Evolutionary conservation across 2,797 vertebrate genomes (phyloP), one percentile per base, ranked within the genome.

Genomic region (Protonibea diacanthus): DNA sequence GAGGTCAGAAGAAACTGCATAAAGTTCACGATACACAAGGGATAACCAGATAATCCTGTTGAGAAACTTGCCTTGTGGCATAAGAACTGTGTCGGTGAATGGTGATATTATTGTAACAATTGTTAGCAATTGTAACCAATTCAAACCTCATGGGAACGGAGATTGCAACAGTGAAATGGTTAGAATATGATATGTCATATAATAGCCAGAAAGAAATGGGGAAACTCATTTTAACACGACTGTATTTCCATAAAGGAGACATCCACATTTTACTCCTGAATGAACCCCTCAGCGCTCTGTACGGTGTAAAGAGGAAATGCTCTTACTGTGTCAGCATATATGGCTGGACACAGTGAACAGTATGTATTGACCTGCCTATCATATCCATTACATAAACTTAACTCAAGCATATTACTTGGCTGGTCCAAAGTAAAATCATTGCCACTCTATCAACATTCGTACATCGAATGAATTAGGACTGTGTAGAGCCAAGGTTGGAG

Each of bases 41-140:
- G 68, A 79, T 71, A 76, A 79, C 20, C 13, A 60, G 74, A 80
- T 80, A 85, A 88, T 83, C 73, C 70, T 44, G 21, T 62, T 77
- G 68, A 82, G 42, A 33, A 56, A 38, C 71, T 81, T 75, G 63
- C 53, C 71, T 75, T 64, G 45, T 86, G 68, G 56, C 63, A 38
- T 62, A 51, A 72, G 68, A 44, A 80, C 45, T 12, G 12, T 60
- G 57, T 80, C 63, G 57, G 42, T 66, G 49, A 80, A 74, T 27
- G 23, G 64, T 45, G 48, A 74, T 79, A 69, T 82, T 79, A 75
- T 55, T 85, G 53, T 59, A 74, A 71, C 62, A 58, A 73, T 57
- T 80, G 63, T 78, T 81, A 74, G 71, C 68, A 80, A 60, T 42
- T 80, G 66, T 62, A 76, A 78, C 76, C 44, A 79, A 73, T 81